These are phyloP conservation scores for Xanthorhoe spadicearia DNA, from an alignment of 2,888 invertebrate species.

Conservation along the genomic window DNA sequence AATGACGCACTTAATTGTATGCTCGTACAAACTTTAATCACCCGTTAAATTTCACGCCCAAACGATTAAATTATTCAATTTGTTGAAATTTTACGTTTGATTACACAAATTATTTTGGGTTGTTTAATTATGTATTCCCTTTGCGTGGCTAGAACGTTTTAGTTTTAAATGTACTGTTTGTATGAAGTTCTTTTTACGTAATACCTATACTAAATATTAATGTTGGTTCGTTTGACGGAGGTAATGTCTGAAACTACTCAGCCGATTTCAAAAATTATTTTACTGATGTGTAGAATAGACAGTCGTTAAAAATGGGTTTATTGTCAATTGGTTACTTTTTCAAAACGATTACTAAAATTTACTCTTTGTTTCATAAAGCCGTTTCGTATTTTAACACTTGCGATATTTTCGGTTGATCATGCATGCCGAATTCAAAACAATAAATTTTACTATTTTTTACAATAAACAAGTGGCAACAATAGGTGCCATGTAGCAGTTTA, in stretches of 20 bases:
- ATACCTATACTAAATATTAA: neutral
- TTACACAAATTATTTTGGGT: constrained; percentile 47
- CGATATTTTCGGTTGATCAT: neutral
- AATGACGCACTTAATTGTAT: constrained; percentile 12
- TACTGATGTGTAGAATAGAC: no score
- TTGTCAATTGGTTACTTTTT: no score
- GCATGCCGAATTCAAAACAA: constrained; percentile 23
- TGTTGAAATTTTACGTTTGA: constrained; percentile 58
- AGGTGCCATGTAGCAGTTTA: constrained; percentile 65
- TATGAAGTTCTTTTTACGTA: neutral
- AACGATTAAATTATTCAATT: constrained; percentile 69
- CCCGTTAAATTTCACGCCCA: constrained; percentile 69
- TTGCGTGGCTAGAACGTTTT: constrained; percentile 28
- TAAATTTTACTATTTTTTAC: constrained; percentile 49
- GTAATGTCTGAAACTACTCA: no score
- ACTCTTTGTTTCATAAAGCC: no score
- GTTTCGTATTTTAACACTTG: no score
- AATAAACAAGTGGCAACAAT: constrained; percentile 66
- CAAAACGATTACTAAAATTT: no score
- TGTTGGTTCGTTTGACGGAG: no score
- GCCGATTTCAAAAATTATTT: no score
- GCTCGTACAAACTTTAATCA: constrained; percentile 61
- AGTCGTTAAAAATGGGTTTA: no score
- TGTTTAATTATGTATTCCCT: constrained; percentile 49
- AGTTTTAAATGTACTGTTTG: constrained; percentile 21